A percentile compares a stretch with the other conserved stretches of the same genome.
phyloP scores from a whole-genome alignment of 2,113 vertebrate genomes.

The Trogon surrucura region DNA sequence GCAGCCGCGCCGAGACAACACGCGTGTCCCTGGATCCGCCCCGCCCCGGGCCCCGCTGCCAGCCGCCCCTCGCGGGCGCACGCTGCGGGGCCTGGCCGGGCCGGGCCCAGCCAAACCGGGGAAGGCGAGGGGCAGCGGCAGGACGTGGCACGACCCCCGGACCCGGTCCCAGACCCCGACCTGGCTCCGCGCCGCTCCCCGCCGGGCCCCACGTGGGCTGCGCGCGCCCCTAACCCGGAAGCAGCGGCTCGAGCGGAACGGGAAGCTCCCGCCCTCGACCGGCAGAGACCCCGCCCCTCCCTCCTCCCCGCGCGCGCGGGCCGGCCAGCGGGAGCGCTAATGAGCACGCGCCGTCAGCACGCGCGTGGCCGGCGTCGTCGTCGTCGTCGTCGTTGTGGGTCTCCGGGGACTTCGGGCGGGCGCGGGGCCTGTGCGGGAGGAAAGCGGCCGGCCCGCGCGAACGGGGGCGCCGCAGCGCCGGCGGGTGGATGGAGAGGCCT shows the following conservation, averaged over 20 bases:
- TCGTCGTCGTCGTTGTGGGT: no score
- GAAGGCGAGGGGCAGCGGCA: not conserved
- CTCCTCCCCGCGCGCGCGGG: no score
- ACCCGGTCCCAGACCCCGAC: not conserved
- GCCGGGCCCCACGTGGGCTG: constrained; percentile 9
- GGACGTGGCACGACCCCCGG: not conserved
- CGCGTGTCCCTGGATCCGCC: no score
- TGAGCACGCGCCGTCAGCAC: no score
- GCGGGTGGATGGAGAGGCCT: no score
- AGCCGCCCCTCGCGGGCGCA: not conserved
- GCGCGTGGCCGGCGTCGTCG: no score
- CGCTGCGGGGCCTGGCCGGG: not conserved
- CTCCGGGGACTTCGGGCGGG: no score
- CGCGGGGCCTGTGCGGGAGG: no score
- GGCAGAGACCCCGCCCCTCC: not conserved
- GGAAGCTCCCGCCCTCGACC: not conserved
- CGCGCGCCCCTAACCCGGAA: constrained; percentile 47
- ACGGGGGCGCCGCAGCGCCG: no score
- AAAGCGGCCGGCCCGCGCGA: no score
- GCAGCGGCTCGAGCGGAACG: fast-evolving
- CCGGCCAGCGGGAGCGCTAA: no score
- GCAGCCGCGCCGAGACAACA: fast-evolving
- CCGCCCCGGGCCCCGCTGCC: not conserved
- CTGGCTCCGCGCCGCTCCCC: not conserved
- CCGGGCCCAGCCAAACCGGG: not conserved